Evolutionary conservation across 2,888 invertebrate species (phyloP), one percentile per base, ranked within the genome.

Genomic region (Stenolophus ochropezus): DNA sequence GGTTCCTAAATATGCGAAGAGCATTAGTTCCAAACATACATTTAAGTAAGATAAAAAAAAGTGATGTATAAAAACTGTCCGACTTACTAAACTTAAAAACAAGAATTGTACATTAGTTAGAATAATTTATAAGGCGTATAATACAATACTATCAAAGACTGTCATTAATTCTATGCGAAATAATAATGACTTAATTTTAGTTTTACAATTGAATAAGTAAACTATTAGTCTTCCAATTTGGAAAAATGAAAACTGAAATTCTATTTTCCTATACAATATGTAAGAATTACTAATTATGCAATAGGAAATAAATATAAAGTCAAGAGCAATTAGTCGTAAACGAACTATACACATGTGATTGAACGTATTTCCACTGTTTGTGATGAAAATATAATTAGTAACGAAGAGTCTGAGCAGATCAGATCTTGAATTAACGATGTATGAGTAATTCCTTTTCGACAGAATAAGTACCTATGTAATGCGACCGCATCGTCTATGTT

Each of bases 1-100:
- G 81, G 81, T 81, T 81, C 81, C 81, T 81, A 81, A 81, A 81
- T 73, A 81, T 81, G 81, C 73, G 51, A 69, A 25, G 14, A 33
- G 73, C 73, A 81, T 74, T 81, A 74, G 81, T 81, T 81, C 81
- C 81, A 81, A 81, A 81, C 51, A 33, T 71, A 53, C 42, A 25
- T 53, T 56, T 73, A 74, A 81, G 81, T 74, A 81, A 81, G 58
- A 81, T 47, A 75, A 75, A 25, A 73, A 69, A 73, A 73, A 73
- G 73, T 73, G 73, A 73, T 47, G 47, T 73, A 16, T 73, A 42
- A 69, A 69, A 33, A 69, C 65, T 76, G 33, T 76, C 53, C 58
- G 25, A 76, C 76, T 76, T 58, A 58, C 58, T 27, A 33, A 76
- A 76, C 53, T 58, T 76, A 53, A 51, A 53, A 33, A 73, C 4